Conservation (phyloP, 2,888 invertebrate species). For the Hipparchia semele region DNA sequence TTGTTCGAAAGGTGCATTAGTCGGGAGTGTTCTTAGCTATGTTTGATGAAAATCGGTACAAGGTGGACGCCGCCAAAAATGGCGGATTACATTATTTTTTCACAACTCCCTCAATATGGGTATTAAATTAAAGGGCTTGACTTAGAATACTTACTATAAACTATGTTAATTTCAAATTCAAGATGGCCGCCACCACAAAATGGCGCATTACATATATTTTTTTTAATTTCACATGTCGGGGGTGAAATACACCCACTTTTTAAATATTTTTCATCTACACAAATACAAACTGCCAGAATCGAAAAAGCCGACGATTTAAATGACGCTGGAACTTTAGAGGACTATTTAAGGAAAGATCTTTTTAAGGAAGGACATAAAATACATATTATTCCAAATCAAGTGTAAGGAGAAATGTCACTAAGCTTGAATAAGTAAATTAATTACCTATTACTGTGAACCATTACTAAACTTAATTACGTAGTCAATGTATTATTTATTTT, state of each 20-base stretch:
- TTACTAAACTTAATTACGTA: background rate
- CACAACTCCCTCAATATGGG: too few relatives aligned
- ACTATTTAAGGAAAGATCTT: slow-evolving; percentile 10
- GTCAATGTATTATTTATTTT: background rate
- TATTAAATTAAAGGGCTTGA: too few relatives aligned
- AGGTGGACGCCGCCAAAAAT: too few relatives aligned
- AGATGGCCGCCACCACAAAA: too few relatives aligned
- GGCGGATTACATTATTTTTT: background rate
- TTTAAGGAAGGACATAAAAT: slow-evolving; percentile 15
- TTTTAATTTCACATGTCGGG: too few relatives aligned
- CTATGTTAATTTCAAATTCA: too few relatives aligned
- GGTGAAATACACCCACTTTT: background rate
- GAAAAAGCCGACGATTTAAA: background rate
- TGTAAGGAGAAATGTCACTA: slow-evolving; percentile 10
- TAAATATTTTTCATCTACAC: background rate
- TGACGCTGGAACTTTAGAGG: slow-evolving; percentile 22
- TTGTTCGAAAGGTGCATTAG: too few relatives aligned
- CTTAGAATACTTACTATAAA: too few relatives aligned
- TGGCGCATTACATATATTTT: too few relatives aligned
- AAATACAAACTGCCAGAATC: background rate
- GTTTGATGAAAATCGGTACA: too few relatives aligned
- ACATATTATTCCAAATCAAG: slow-evolving; percentile 18
- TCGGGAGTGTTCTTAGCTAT: too few relatives aligned
- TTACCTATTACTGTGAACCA: background rate
- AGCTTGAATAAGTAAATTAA: slow-evolving; percentile 15